Conservation (phyloP, 1,140 invertebrate species). For the Tetranychus cinnabarinus region DNA sequence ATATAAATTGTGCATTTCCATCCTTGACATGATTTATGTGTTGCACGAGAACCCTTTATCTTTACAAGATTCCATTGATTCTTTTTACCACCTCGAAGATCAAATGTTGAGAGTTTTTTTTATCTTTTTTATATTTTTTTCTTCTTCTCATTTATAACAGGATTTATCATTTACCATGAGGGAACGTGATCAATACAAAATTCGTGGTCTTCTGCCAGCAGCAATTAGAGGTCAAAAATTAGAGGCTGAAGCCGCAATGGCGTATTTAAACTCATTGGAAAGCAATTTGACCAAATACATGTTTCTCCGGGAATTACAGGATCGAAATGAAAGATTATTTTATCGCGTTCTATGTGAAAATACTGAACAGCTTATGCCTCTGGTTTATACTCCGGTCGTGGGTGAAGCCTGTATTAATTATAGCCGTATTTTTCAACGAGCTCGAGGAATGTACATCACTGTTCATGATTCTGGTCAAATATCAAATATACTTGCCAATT, state of each 20-base stretch:
- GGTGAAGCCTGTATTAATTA: conserved; percentile 91
- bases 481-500: conserved; percentile 39
- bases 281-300: conserved; percentile 17
- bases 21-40: too few species aligned
- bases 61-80: too few species aligned
- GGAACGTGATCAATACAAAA: conserved; percentile 16
- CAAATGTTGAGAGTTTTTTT: too few species aligned
- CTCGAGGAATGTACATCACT: conserved; percentile 74
- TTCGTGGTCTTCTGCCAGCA: conserved; percentile 19
- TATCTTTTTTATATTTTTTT: not conserved
- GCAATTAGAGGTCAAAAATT: conserved; percentile 14
- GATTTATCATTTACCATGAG: conserved; percentile 16
- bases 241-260: conserved; percentile 15
- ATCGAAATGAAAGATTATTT: conserved; percentile 85
- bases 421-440: conserved; percentile 74
- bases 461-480: conserved; percentile 80
- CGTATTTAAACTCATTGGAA: conserved; percentile 14
- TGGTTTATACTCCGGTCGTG: conserved; percentile 93
- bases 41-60: too few species aligned
- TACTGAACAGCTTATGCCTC: conserved; percentile 82
- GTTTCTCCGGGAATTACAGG: conserved; percentile 29
- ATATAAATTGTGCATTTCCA: too few species aligned
- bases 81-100: too few species aligned
- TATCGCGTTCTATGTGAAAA: conserved; percentile 79
- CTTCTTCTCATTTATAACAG: conserved; percentile 4